Base-by-base conservation (phyloP, 2,888 invertebrate genomes). In the Agrotis puta region DNA sequence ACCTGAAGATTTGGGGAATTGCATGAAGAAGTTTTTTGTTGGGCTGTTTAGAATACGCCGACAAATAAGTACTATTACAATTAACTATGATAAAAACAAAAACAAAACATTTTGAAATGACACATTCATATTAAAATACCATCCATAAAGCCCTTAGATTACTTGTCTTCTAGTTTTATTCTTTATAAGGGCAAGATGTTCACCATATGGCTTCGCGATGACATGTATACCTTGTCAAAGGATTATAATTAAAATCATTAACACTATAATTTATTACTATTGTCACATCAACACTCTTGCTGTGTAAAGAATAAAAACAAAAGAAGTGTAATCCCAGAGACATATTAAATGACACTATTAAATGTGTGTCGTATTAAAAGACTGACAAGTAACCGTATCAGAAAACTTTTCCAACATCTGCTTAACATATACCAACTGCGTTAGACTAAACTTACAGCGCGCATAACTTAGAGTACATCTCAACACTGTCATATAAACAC, bases 361-460 rank as follows among this genome's bases (percentile, higher is more conserved):
- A 82, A 76, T 68, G 68, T 79, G 69, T 67, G 24, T 43, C 11
- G 48, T 58, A 71, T 80, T 66, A 74, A 16, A 61, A 47, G 16
- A 64, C 58, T 70, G 79, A 83, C 66, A 74, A 81, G 57, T 57
- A 68, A 70, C 61, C 59, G 61, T 80, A 84, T 84, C 77, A 71
- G 48, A 54, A 54, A 71, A 83, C 68, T 82, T 65, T 27, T 64
- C 63, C 67, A 80, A 77, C 86, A 83, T 83, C 73, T 85, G 84
- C 68, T 85, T 68, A 71, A 81, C 77, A 83, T 62, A 83, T 85
- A 74, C 63, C 62, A 64, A 57, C 66, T 73, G 62, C 43, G 64
- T 80, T 73, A 63, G 72, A 71, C 64, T 77, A 56, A 67, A 71
- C 64, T 82, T 68, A 69, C 54, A 68, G 54, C 63, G n/a, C 48